Evolutionary conservation across 64 coral and sea anemone genomes (phyloP), one percentile per base, ranked within the genome.

Genomic region (Montipora capricornis): DNA sequence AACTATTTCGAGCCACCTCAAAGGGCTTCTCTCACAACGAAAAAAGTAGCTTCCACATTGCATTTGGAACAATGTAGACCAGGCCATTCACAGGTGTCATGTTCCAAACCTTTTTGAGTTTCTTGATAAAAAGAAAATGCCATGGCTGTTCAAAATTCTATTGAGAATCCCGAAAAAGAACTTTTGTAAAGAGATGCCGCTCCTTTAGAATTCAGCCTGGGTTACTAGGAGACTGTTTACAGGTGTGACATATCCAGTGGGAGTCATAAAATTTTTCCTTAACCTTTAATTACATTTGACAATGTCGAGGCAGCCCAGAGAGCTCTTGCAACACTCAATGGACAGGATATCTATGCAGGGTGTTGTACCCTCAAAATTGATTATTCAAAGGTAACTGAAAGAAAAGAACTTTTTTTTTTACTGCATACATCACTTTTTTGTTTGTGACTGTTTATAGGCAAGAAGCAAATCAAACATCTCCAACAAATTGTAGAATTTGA

Each of bases 361-460:
- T 99, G 98, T 70, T 99, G 98, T 81, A 99, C 98, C 19, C 76
- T 99, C 9, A 99, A 99, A 86, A 96, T 99, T 60, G 98, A 99
- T 69, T 99, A 99, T 96, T 99, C 98, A 50, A 96, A 96, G 98
- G 98, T 99, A 93, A 49, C 49, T 49, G 6, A n/a, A 9, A 49
- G 14, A 12, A 49, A 46, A 50, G 78, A 20, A 79, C 0, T 12
- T 13, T 14, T 52, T n/a, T n/a, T 2, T 7, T 11, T 9, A 58
- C 51, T 44, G 11, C 82, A 44, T 14, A n/a, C 17, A 67, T 44
- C 6, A 17, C 0, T n/a, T 45, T 85, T 15, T 57, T 44, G 47
- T 24, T 13, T 1, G 60, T 64, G 19, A 11, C 10, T 55, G 52
- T 55, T 15, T 0, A 6, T 57, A 8, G 53, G 53, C 11, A 57